Evolutionary conservation across 2,797 vertebrate genomes (phyloP), one percentile per base, ranked within the genome.

Genomic region (Paramormyrops hopkinsi): DNA sequence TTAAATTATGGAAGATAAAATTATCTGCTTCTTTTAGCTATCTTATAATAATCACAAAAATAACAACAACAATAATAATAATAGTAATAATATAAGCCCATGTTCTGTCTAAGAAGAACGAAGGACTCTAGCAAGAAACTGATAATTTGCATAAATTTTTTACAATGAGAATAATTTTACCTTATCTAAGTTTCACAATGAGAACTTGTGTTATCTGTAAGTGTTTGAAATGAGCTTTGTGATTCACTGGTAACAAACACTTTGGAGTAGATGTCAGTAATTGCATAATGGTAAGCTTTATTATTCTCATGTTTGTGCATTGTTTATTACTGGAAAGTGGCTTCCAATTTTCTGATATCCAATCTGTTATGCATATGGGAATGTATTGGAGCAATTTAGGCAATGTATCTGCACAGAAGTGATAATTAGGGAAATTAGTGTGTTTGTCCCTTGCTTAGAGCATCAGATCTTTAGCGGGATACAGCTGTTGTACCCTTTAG

Each of bases 401-500:
- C 33, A 79, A 44, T 79, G 41, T 46, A 79, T 79, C 73, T 79
- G 37, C 73, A 79, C 73, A 41, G 33, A 41, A 79, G 37, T 44
- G 37, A 79, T 79, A 79, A 79, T 79, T 79, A 79, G 73, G 73
- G 73, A 79, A 79, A 79, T 79, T 79, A 79, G 73, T 1, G 1
- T 79, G 41, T 79, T 79, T 44, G 73, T 79, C 41, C 73, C 33
- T 46, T 79, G 37, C 73, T 79, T 79, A n/a, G 19, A 79, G 73
- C 73, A 79, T 79, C 33, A 79, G 17, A 79, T 79, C 6, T 79
- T 79, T n/a, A 76, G 69, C 2, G 11, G 69, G 29, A 37, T 76
- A 76, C 73, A 79, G 73, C 73, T 79, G 73, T 46, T 79, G 73
- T 79, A 46, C 73, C 73, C 73, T n/a, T 79, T 46, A 79, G 73